A percentile compares a stretch with the other conserved stretches of the same genome.
phyloP scores from a whole-genome alignment of 2,888 invertebrate species.

The Agrilus cyanescens region DNA sequence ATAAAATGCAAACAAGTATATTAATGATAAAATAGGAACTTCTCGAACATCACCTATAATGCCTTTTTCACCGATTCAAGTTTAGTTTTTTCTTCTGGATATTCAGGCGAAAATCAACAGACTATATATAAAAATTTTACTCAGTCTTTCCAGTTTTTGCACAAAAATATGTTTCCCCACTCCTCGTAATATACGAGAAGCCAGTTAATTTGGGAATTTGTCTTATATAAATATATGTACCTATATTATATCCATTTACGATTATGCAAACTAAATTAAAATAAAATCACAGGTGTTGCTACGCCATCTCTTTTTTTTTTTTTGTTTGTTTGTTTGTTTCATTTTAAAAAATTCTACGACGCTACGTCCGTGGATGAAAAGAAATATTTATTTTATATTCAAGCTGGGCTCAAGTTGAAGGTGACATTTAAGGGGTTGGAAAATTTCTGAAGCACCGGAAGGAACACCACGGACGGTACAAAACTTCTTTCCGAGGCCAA shows the following conservation, averaged over 20 bases:
- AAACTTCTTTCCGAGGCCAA: slow-evolving; percentile 43
- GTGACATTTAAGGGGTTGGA: slow-evolving; percentile 79
- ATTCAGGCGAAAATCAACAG: slow-evolving; percentile 39
- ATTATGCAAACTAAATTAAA: slow-evolving; percentile 35
- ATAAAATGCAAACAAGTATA: slow-evolving; percentile 34
- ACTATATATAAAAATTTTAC: slow-evolving; percentile 38
- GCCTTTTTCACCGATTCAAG: slow-evolving; percentile 9
- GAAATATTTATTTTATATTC: slow-evolving; percentile 27
- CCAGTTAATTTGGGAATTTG: slow-evolving; percentile 22
- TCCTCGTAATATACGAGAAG: slow-evolving; percentile 34
- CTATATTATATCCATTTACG: slow-evolving; percentile 25
- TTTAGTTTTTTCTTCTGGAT: slow-evolving; percentile 37
- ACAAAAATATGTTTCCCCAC: slow-evolving; percentile 40
- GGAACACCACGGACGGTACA: slow-evolving; percentile 84
- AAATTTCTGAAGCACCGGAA: slow-evolving; percentile 83
- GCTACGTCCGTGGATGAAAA: slow-evolving; percentile 28
- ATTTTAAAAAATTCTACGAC: slow-evolving; percentile 35
- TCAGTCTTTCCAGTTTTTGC: slow-evolving; percentile 43
- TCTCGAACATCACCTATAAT: slow-evolving; percentile 37
- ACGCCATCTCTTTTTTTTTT: slow-evolving; percentile 29
- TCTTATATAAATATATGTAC: slow-evolving; percentile 29
- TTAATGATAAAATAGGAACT: slow-evolving; percentile 41
- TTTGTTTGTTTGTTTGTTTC: neutral
- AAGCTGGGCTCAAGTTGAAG: slow-evolving; percentile 89
- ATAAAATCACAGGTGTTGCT: slow-evolving; percentile 42